A percentile compares a stretch with the other conserved stretches of the same genome.
Evolutionary conservation across 2,888 invertebrate species (phyloP).

Genomic region (Cybosia mesomella): DNA sequence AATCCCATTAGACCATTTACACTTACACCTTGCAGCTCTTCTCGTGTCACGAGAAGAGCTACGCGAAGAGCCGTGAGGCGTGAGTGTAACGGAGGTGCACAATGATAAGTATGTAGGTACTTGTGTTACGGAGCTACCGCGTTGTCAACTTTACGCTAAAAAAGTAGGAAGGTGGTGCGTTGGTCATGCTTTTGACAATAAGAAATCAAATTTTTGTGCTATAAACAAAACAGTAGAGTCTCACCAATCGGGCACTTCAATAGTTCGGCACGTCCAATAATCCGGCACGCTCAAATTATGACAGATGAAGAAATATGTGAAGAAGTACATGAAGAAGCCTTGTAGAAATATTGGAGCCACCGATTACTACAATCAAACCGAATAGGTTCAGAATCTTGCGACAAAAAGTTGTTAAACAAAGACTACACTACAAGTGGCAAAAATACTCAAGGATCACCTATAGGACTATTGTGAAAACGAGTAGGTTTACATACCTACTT

Average conservation of each 20-base stretch:
- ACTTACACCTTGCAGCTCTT: too few relatives aligned
- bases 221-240: neutral
- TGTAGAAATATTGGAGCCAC: slow-evolving; percentile 16
- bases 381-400: neutral
- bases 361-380: slow-evolving; percentile 10
- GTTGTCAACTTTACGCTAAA: neutral
- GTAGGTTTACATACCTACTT: too few relatives aligned
- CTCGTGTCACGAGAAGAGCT: too few relatives aligned
- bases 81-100: too few relatives aligned
- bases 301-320: slow-evolving; percentile 12
- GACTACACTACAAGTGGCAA: neutral
- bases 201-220: neutral
- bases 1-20: too few relatives aligned
- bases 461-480: too few relatives aligned
- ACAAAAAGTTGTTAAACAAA: neutral
- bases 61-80: too few relatives aligned
- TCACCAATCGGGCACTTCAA: neutral
- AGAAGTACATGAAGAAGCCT: neutral
- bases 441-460: too few relatives aligned
- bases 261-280: neutral
- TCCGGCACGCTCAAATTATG: neutral
- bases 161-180: neutral
- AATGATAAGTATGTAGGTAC: neutral
- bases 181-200: neutral
- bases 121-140: neutral